phyloP scores from a whole-genome alignment of 1,140 invertebrate species.

The Orchesella cincta region DNA sequence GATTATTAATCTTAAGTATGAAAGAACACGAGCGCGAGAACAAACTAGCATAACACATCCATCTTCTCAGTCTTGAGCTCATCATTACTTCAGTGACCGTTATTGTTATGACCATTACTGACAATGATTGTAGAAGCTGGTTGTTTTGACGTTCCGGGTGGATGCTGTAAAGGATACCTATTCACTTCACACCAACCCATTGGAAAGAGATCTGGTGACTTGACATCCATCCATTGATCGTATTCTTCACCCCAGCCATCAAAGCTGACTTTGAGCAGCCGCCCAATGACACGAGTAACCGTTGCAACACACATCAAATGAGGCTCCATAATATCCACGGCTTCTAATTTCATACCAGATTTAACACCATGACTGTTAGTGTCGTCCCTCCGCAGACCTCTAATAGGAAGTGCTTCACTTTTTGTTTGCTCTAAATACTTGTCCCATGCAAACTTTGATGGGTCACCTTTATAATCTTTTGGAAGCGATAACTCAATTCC shows the following conservation, averaged over 20 bases:
- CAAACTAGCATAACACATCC: no score
- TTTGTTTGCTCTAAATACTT: constrained; percentile 74
- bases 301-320: constrained; percentile 91
- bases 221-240: constrained; percentile 95
- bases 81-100: no score
- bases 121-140: not conserved
- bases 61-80: no score
- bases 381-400: constrained; percentile 52
- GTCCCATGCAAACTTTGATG: constrained; percentile 77
- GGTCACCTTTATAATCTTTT: constrained; percentile 67
- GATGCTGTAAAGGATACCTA: not conserved
- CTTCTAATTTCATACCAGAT: constrained; percentile 87
- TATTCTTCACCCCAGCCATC: constrained; percentile 95
- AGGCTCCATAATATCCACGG: constrained; percentile 95
- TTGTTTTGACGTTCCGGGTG: not conserved
- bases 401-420: constrained; percentile 70
- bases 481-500: constrained; percentile 81
- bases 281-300: constrained; percentile 80
- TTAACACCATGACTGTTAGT: constrained; percentile 80
- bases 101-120: not conserved
- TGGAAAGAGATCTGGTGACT: constrained; percentile 92
- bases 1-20: no score
- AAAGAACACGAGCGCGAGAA: no score
- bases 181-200: constrained; percentile 64
- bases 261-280: constrained; percentile 86